phyloP scores from a whole-genome alignment of 2,888 invertebrate species.

The Coremacera marginata region DNA sequence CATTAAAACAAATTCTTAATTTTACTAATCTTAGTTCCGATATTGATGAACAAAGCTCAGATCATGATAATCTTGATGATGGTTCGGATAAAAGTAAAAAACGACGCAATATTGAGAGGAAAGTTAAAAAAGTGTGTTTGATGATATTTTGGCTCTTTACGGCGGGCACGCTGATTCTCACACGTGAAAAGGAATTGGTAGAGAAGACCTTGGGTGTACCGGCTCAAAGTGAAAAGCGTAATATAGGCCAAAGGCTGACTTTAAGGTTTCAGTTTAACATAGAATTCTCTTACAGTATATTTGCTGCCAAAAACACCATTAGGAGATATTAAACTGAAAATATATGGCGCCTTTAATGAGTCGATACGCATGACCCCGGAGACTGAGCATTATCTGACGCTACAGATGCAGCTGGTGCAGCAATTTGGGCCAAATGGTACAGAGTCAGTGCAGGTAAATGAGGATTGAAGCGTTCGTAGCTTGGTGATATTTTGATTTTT shows the following conservation, averaged over 20 bases:
- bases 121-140: constrained; percentile 58
- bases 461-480: not conserved
- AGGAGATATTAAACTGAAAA: constrained; percentile 62
- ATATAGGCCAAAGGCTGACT: constrained; percentile 22
- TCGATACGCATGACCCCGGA: constrained; percentile 45
- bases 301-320: constrained; percentile 56
- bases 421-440: not conserved
- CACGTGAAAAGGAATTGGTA: constrained; percentile 64
- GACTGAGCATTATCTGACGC: constrained; percentile 55
- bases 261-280: too few species aligned
- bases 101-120: constrained; percentile 54
- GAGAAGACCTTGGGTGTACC: constrained; percentile 65
- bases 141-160: constrained; percentile 63
- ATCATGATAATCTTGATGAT: constrained; percentile 51
- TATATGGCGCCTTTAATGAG: constrained; percentile 59
- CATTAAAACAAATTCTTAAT: not conserved
- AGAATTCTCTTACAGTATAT: constrained; percentile 49
- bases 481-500: not conserved
- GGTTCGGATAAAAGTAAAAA: constrained; percentile 53
- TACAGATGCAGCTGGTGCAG: constrained; percentile 57
- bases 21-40: constrained; percentile 53
- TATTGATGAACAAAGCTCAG: constrained; percentile 62
- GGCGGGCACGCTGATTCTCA: constrained; percentile 59
- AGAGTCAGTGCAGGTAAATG: constrained; percentile 7
- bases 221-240: constrained; percentile 60